Evolutionary conservation across 2,113 vertebrate species (phyloP), one percentile per base, ranked within the genome.

Genomic region (Dipodomys spectabilis): DNA sequence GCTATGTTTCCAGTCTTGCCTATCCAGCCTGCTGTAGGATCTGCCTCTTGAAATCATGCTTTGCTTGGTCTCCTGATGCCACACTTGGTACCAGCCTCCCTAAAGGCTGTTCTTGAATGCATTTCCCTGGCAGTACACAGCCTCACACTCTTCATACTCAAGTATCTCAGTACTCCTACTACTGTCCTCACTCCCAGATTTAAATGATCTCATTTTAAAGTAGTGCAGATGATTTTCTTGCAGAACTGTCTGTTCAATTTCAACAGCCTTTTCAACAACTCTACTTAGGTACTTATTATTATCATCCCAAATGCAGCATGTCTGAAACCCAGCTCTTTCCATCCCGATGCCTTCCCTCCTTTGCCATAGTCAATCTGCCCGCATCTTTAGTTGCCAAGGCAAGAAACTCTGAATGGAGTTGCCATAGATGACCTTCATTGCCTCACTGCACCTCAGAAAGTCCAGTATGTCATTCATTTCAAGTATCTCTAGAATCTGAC

Each of bases 221-320:
- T 71, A 86, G 82, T 25, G 30, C 75, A 79, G 86, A 88, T 82
- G 72, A 86, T 88, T 91, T 82, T 83, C 86, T 92, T 28, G 49
- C 7, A 4, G n/a, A 94, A 78, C 30, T 83, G 16, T 74, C 22
- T 45, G 45, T 35, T 88, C 71, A 86, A 25, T 96, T 94, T 91
- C 75, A 86, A 2, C 20, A 77, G 5, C 27, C n/a, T 39, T 39
- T 39, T 39, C 35, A 39, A 39, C 35, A 39, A 39, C 35, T 39
- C 35, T 39, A 39, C 35, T 90, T 90, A 67, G 80, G n/a, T 68
- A 35, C 57, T 82, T 23, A 78, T 74, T 85, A 71, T 13, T 44
- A 71, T 65, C 75, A 71, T 65, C 75, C 82, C 57, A 82, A 74
- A 57, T 2, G 12, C n/a, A 85, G 8, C 9, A 18, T 94, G 28